phyloP scores from a whole-genome alignment of 92 coral and sea anemone genomes.

The Actinernus sp. region DNA sequence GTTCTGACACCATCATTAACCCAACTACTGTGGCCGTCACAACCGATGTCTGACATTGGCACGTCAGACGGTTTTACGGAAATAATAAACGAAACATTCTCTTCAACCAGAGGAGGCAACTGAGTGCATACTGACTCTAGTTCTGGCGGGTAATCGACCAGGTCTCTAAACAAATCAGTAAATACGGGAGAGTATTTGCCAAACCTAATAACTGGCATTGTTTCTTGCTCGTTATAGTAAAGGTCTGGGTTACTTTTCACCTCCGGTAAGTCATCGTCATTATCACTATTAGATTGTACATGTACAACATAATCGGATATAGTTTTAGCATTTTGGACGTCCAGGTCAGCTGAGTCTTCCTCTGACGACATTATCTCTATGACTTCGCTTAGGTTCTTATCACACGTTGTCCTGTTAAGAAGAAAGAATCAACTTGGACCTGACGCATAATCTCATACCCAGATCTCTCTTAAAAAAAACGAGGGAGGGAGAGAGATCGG shows the following conservation, averaged over 20 bases:
- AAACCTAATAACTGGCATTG: conserved; percentile 21
- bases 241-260: not conserved
- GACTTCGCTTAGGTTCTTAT: too few relatives aligned
- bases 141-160: conserved; percentile 34
- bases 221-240: not conserved
- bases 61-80: conserved; percentile 29
- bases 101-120: conserved; percentile 36
- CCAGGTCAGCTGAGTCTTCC: too few relatives aligned
- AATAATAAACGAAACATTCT: conserved; percentile 27
- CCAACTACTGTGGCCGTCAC: conserved; percentile 51
- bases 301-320: too few relatives aligned
- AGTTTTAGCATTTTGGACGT: too few relatives aligned
- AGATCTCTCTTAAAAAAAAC: too few relatives aligned
- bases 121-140: conserved; percentile 17
- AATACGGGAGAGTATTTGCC: too few relatives aligned
- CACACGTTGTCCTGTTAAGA: too few relatives aligned
- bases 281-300: not conserved
- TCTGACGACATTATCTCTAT: too few relatives aligned
- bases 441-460: too few relatives aligned
- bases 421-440: too few relatives aligned
- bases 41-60: conserved; percentile 35
- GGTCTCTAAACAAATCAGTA: conserved; percentile 18
- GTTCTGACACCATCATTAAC: too few relatives aligned
- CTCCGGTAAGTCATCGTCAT: not conserved
- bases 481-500: too few relatives aligned